Base-by-base conservation (phyloP, 2,797 vertebrate genomes). In the Halcyon smyrnensis region DNA sequence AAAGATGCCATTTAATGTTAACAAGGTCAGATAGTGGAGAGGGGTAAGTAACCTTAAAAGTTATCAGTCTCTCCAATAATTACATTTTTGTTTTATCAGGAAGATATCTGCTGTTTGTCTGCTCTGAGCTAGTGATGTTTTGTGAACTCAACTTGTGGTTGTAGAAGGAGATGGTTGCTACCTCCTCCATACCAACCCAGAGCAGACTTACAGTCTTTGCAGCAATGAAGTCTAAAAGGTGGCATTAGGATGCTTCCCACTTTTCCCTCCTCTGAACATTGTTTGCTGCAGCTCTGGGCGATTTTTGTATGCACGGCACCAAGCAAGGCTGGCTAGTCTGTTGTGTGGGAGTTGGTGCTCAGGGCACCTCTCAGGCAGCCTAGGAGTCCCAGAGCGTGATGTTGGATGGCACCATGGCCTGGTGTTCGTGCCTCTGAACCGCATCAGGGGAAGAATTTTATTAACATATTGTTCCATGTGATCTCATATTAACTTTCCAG, bases 71-170 rank as follows among this genome's bases (percentile, higher is more conserved):
- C 60, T 25, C 45, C 60, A 59, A 13, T 48, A 59, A 36, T 81
- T 34, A 60, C 56, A 62, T 71, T 45, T 63, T 37, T 74, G 13
- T 81, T 86, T 82, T 53, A 25, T 84, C 74, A 64, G 70, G 45
- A 60, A 19, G 36, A 28, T 79, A 45, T 30, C 46, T 81, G 51
- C 16, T 76, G 4, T 71, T 87, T 63, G 9, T 41, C 41, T 3
- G 4, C 75, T 39, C 63, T 0, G 5, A 76, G 68, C 34, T 45
- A 7, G 21, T 23, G n/a, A 32, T 73, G 63, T 19, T 82, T 37
- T 76, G 37, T 3, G 2, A 0, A 0, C 34, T 87, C 30, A 5
- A 4, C 53, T 71, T n/a, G 56, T 18, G 65, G 60, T 21, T 20
- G 24, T 68, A 67, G 39, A 59, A 27, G 19, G 41, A 90, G 68